Evolutionary conservation across 2,797 vertebrate genomes (phyloP).

Genomic region (Darevskia nairensis): DNA sequence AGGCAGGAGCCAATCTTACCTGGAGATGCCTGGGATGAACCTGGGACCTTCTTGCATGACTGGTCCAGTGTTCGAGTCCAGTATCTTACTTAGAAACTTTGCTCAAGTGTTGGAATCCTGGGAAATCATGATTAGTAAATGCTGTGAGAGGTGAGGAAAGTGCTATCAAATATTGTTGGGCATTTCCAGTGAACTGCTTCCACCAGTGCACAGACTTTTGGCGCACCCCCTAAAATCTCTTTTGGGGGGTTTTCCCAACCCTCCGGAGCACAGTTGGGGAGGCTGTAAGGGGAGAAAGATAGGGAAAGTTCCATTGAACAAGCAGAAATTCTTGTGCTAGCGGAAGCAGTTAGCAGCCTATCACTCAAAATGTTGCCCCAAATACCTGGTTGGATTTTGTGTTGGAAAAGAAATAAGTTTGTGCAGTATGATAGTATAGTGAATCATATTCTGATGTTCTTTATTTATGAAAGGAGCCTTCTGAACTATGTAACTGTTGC

Average conservation of each 20-base stretch:
- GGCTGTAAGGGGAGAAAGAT: too few species aligned
- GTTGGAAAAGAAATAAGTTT: background rate
- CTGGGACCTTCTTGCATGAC: background rate
- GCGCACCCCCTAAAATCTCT: too few species aligned
- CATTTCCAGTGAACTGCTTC: too few species aligned
- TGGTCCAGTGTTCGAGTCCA: background rate
- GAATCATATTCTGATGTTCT: background rate
- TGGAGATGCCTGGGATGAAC: background rate
- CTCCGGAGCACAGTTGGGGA: too few species aligned
- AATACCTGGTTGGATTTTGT: background rate
- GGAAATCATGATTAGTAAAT: background rate
- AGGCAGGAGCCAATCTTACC: background rate
- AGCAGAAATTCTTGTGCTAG: too few species aligned
- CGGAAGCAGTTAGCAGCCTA: too few species aligned
- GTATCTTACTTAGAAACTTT: background rate
- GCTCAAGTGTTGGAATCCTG: background rate
- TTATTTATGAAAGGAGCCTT: background rate
- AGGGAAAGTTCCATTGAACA: too few species aligned
- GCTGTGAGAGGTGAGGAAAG: background rate
- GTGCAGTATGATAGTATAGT: background rate
- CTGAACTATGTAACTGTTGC: background rate
- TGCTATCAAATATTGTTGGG: too few species aligned
- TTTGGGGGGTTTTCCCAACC: too few species aligned
- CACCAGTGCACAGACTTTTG: too few species aligned
- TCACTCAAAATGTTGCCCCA: background rate